Conservation (phyloP, 2,888 invertebrate species). For the Caenorhabditis sp. region DNA sequence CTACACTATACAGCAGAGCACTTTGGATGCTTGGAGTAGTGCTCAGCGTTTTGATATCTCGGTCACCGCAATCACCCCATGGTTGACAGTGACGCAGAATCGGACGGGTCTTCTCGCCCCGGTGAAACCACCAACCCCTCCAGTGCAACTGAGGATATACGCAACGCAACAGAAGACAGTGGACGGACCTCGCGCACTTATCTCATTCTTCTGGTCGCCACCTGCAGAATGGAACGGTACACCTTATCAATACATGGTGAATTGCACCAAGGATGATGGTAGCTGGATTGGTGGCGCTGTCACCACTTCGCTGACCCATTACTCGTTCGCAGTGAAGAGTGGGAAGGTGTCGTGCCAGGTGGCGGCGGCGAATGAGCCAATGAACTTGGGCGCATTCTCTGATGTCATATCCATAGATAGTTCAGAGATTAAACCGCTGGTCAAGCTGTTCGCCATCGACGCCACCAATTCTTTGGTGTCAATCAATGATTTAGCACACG, state of each 20-base stretch:
- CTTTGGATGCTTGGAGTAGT: slow-evolving; percentile 63
- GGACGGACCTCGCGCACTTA: slow-evolving; percentile 68
- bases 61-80: slow-evolving; percentile 62
- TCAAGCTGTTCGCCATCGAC: slow-evolving; percentile 69
- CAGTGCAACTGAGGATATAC: slow-evolving; percentile 59
- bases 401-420: slow-evolving; percentile 64
- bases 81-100: slow-evolving; percentile 57
- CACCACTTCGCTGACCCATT: slow-evolving; percentile 59
- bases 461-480: slow-evolving; percentile 62
- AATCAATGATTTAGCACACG: slow-evolving; percentile 60
- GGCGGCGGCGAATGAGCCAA: slow-evolving; percentile 68
- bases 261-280: slow-evolving; percentile 63
- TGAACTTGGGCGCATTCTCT: slow-evolving; percentile 61
- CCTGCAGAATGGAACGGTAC: slow-evolving; percentile 68
- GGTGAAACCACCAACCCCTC: slow-evolving; percentile 66
- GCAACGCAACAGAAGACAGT: slow-evolving; percentile 70
- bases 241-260: slow-evolving; percentile 64
- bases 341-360: slow-evolving; percentile 67
- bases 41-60: slow-evolving; percentile 67
- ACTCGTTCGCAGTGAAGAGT: slow-evolving; percentile 67
- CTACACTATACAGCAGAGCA: slow-evolving; percentile 50
- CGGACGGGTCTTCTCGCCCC: slow-evolving; percentile 65
- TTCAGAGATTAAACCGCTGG: slow-evolving; percentile 67
- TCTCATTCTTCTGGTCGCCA: slow-evolving; percentile 68
- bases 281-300: slow-evolving; percentile 47